Evolutionary conservation across 2,888 invertebrate genomes (phyloP).

Genomic region (Meta bourneti): DNA sequence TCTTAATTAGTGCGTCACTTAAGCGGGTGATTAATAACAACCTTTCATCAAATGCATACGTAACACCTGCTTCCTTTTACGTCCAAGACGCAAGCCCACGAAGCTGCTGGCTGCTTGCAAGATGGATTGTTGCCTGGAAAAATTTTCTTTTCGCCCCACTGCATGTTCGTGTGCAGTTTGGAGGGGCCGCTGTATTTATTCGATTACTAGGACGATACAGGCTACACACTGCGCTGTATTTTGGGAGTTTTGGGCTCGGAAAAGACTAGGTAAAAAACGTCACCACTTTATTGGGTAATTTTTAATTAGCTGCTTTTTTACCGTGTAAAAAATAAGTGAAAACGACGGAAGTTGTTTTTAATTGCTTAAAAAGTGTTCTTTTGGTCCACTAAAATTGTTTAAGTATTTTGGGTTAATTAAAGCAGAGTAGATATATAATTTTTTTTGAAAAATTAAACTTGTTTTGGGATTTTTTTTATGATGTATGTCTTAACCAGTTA

Average conservation of each 20-base stretch:
- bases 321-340: neutral
- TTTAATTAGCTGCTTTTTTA: neutral
- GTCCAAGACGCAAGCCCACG: constrained; percentile 8
- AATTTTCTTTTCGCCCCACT: constrained; percentile 63
- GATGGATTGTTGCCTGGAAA: constrained; percentile 60
- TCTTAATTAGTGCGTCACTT: constrained; percentile 76
- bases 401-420: neutral
- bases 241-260: neutral
- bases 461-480: neutral
- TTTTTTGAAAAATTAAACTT: constrained; percentile 11
- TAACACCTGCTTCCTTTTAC: constrained; percentile 68
- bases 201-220: constrained; percentile 20
- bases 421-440: neutral
- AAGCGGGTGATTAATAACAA: constrained; percentile 72
- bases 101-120: constrained; percentile 20
- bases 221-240: neutral
- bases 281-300: neutral
- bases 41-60: constrained; percentile 57
- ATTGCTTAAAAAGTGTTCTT: neutral
- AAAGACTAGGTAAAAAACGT: neutral
- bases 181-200: constrained; percentile 6
- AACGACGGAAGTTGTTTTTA: neutral
- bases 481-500: neutral
- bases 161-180: constrained; percentile 26
- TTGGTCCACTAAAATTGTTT: neutral